A percentile compares a stretch with the other conserved stretches of the same genome.
Conservation (phyloP, 1,140 invertebrate species). For the Polypedilum pembai region DNA sequence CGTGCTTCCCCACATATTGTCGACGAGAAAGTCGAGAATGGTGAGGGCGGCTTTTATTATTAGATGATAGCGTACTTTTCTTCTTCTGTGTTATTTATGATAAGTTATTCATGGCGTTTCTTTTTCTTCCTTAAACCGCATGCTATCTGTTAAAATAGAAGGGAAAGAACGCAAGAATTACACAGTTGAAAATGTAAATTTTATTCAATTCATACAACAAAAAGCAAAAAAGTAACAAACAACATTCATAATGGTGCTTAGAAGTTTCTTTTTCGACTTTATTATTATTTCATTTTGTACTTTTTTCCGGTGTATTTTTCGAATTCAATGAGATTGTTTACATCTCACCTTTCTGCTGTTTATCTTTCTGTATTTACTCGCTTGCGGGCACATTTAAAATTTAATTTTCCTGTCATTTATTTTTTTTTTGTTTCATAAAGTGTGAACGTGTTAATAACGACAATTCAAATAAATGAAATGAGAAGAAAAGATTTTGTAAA, state of each 20-base stretch:
- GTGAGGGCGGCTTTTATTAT: too few relatives aligned
- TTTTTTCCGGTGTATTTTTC: background rate
- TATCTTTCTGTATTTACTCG: background rate
- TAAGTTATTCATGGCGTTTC: constrained; percentile 1
- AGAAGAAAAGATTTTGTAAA: too few relatives aligned
- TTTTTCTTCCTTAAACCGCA: background rate
- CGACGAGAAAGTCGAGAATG: too few relatives aligned
- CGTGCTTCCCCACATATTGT: background rate
- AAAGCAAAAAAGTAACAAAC: background rate
- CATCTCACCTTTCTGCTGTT: background rate
- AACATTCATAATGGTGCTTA: background rate
- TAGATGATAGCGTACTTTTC: background rate
- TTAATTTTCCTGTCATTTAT: background rate
- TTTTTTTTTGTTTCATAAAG: too few relatives aligned
- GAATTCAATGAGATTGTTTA: background rate
- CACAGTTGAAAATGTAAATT: constrained; percentile 12
- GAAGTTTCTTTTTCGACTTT: background rate
- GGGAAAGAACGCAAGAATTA: background rate
- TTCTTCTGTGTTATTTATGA: background rate
- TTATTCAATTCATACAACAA: constrained; percentile 2
- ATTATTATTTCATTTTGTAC: background rate
- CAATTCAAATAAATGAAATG: too few relatives aligned
- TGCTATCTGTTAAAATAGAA: background rate
- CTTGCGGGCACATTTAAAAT: background rate
- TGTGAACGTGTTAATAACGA: too few relatives aligned